Evolutionary conservation across 2,113 vertebrate genomes (phyloP).

Genomic region (Isurus oxyrinchus): DNA sequence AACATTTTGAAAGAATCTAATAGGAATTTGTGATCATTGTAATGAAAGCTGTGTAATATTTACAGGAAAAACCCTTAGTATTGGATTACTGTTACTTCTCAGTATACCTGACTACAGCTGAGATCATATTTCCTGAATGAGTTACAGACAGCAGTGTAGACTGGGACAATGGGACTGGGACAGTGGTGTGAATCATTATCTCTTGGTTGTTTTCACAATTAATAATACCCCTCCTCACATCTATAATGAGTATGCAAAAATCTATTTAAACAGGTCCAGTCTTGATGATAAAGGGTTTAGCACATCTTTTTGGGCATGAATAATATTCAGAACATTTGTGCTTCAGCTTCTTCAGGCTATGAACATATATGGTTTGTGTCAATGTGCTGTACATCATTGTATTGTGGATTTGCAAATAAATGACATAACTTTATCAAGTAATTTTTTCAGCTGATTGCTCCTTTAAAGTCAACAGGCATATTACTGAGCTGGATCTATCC

Average conservation of each 20-base stretch:
- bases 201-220: neutral
- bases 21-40: neutral
- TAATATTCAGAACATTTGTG: neutral
- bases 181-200: neutral
- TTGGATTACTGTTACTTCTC: neutral
- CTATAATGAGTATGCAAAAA: neutral
- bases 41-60: neutral
- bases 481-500: neutral
- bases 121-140: neutral
- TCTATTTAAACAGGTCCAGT: neutral
- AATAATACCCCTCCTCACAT: neutral
- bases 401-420: neutral
- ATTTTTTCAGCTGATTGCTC: neutral
- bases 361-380: neutral
- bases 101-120: neutral
- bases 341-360: neutral
- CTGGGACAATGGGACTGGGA: neutral
- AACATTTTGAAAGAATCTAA: neutral
- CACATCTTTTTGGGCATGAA: neutral
- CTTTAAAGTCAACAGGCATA: neutral
- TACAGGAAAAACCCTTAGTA: neutral
- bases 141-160: neutral
- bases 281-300: neutral
- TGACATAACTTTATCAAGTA: neutral
- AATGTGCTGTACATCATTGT: neutral